Percentiles rank a stretch among this genome's conserved stretches.
phyloP scores from a whole-genome alignment of 2,797 vertebrate genomes.

The Syndactyla subalaris region DNA sequence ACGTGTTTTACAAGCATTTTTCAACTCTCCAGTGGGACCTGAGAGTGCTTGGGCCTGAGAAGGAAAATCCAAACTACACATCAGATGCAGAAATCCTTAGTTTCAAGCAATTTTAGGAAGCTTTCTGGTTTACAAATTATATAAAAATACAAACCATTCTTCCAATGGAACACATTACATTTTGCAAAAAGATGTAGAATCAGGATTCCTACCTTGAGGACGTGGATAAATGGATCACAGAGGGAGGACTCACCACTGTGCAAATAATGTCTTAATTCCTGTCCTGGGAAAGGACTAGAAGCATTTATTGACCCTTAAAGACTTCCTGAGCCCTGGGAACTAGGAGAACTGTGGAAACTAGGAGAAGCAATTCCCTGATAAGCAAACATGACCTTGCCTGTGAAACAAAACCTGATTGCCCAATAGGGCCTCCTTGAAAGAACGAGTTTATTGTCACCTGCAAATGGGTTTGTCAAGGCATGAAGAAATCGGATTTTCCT shows the following conservation, averaged over 20 bases:
- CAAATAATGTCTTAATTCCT: not conserved
- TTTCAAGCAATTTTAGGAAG: not conserved
- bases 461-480: not conserved
- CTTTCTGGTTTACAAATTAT: not conserved
- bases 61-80: not conserved
- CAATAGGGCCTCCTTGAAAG: conserved; percentile 10
- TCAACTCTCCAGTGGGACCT: not conserved
- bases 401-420: conserved; percentile 22
- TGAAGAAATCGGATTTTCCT: not conserved
- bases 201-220: not conserved
- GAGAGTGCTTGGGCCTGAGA: not conserved
- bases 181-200: not conserved
- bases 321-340: not conserved
- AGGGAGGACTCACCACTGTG: not conserved
- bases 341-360: not conserved
- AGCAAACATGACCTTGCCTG: conserved; percentile 16
- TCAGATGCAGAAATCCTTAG: not conserved
- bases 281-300: not conserved
- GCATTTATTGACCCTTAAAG: not conserved
- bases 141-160: not conserved
- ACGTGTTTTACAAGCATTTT: not conserved
- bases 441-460: conserved; percentile 30
- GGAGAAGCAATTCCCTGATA: conserved; percentile 21
- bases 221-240: not conserved
- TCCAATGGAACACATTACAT: not conserved